These are phyloP conservation scores for Microchrysa polita DNA, from an alignment of 2,888 invertebrate species.

Conservation along the genomic window DNA sequence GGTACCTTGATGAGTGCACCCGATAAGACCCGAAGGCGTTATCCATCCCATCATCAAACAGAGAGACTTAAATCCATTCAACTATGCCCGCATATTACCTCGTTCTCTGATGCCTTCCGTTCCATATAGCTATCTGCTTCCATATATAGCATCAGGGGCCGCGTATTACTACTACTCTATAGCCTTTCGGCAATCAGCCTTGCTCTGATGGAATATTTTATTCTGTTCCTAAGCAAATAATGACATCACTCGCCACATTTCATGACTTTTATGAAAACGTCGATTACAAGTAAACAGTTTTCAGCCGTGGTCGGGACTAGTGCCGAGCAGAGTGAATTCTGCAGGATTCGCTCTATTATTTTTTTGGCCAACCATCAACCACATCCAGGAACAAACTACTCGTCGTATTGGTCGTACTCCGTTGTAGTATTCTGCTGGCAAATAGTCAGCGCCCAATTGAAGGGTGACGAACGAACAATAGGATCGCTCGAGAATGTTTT, in stretches of 20 bases:
- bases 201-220: neutral
- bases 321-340: no score
- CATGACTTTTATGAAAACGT: neutral
- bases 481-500: neutral
- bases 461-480: conserved; percentile 5
- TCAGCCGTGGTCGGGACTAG: neutral
- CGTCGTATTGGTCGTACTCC: no score
- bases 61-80: neutral
- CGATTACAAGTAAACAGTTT: neutral
- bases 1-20: neutral
- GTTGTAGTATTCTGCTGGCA: no score
- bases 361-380: conserved; percentile 1
- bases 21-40: neutral
- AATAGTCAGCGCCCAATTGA: neutral
- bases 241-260: conserved; percentile 5
- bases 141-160: neutral
- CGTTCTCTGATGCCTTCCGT: no score
- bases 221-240: neutral
- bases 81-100: no score
- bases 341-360: no score
- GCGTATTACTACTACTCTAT: neutral
- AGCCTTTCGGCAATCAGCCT: neutral
- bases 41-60: neutral
- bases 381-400: no score
- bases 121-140: neutral